A percentile compares a stretch with the other conserved stretches of the same genome.
phyloP scores from a whole-genome alignment of 1,140 invertebrate species.

The Anthonomus grandis region DNA sequence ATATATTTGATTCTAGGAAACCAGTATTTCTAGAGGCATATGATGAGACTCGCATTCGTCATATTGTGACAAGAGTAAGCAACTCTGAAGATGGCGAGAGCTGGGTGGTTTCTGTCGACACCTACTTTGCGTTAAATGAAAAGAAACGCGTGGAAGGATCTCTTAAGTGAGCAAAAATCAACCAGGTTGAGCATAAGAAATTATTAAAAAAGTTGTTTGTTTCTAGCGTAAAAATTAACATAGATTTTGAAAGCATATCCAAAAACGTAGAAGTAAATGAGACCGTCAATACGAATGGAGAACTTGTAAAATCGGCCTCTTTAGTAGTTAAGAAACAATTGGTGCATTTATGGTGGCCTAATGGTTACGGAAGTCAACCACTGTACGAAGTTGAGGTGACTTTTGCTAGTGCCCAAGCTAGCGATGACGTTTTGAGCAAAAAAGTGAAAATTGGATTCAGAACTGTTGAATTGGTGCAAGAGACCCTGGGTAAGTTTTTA shows the following conservation, averaged over 20 bases:
- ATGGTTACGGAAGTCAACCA: constrained; percentile 81
- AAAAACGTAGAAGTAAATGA: constrained; percentile 21
- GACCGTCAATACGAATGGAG: constrained; percentile 12
- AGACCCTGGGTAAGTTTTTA: constrained; percentile 37
- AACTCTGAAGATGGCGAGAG: constrained; percentile 35
- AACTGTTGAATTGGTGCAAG: constrained; percentile 76
- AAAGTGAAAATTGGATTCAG: constrained; percentile 76
- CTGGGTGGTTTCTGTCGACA: constrained; percentile 49
- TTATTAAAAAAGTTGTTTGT: no score
- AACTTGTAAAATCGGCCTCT: constrained; percentile 18
- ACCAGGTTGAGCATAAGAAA: neutral
- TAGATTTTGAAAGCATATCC: neutral
- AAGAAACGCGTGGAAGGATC: constrained; percentile 16
- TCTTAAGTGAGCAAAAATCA: constrained; percentile 12
- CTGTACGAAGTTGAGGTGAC: constrained; percentile 69
- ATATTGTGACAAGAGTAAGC: constrained; percentile 50
- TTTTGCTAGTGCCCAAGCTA: constrained; percentile 45
- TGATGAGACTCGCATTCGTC: constrained; percentile 50
- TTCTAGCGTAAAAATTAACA: constrained; percentile 10
- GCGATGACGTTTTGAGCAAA: constrained; percentile 47
- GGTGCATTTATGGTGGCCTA: constrained; percentile 88
- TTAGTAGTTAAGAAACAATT: constrained; percentile 47
- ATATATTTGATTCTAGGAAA: constrained; percentile 52
- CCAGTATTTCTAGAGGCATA: constrained; percentile 54
- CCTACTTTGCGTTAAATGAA: constrained; percentile 34